These are phyloP conservation scores for Metacarcinus magister DNA, from an alignment of 2,888 invertebrate genomes.

Conservation along the genomic window DNA sequence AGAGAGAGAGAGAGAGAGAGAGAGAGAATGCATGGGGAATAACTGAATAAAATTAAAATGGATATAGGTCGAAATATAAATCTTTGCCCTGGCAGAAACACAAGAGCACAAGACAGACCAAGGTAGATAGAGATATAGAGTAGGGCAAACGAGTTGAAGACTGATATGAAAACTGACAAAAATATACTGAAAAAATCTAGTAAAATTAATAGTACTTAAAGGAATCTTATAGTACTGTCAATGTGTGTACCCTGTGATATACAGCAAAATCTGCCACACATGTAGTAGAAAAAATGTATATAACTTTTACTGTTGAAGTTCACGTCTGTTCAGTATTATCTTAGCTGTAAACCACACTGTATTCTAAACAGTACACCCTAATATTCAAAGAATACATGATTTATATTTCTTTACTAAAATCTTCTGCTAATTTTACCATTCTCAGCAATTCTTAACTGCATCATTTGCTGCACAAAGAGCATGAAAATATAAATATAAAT, in stretches of 20 bases:
- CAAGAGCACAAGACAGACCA: background rate
- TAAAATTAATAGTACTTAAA: background rate
- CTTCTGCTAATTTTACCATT: background rate
- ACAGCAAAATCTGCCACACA: constrained; percentile 20
- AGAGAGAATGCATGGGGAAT: background rate
- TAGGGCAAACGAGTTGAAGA: background rate
- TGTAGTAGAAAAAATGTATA: background rate
- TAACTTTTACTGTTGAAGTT: background rate
- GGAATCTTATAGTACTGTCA: background rate
- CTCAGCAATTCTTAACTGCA: background rate
- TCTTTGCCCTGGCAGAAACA: too few relatives aligned
- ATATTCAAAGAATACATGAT: background rate
- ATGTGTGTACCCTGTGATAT: background rate
- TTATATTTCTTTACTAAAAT: background rate
- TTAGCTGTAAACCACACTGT: background rate
- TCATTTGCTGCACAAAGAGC: background rate
- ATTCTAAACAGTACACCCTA: background rate
- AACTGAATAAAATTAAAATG: background rate
- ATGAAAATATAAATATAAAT: background rate
- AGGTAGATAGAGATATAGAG: background rate
- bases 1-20: background rate
- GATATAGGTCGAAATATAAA: too few relatives aligned
- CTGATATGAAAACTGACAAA: background rate
- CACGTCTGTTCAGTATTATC: background rate
- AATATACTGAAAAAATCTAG: background rate